phyloP scores from a whole-genome alignment of 2,797 vertebrate genomes.

The Taenioides sp. region DNA sequence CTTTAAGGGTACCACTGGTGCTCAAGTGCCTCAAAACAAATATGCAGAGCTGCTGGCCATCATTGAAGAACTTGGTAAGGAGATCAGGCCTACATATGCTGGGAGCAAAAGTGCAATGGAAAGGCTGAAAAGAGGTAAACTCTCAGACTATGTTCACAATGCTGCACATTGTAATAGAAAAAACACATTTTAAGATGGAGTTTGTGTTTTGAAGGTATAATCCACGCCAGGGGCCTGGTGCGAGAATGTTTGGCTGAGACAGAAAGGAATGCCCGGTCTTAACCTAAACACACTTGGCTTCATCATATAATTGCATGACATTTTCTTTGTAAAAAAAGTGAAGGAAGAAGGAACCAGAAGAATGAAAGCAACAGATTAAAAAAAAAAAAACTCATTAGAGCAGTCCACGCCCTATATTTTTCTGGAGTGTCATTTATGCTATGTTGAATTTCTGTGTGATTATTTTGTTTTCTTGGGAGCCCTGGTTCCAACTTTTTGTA shows the following conservation, averaged over 20 bases:
- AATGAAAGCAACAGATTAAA: conserved; percentile 47
- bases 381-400: conserved; percentile 39
- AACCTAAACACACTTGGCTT: conserved; percentile 54
- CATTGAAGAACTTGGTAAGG: conserved; percentile 97
- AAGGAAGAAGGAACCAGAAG: conserved; percentile 31
- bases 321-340: conserved; percentile 65
- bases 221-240: conserved; percentile 94
- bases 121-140: conserved; percentile 92
- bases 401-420: conserved; percentile 37
- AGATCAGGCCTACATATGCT: conserved; percentile 96
- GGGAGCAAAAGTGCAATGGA: conserved; percentile 99
- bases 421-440: conserved; percentile 51
- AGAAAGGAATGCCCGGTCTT: conserved; percentile 94
- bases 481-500: conserved; percentile 67
- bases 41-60: conserved; percentile 97
- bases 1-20: conserved; percentile 85
- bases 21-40: conserved; percentile 97
- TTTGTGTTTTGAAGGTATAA: conserved; percentile 83
- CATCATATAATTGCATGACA: conserved; percentile 71
- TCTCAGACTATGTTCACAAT: not conserved
- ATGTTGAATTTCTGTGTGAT: conserved; percentile 51
- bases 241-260: conserved; percentile 98
- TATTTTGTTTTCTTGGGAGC: conserved; percentile 60
- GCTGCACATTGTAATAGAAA: not conserved
- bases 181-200: conserved; percentile 4